Evolutionary conservation across 2,797 vertebrate species (phyloP), one percentile per base, ranked within the genome.

Genomic region (Acanthurus leucopareius): DNA sequence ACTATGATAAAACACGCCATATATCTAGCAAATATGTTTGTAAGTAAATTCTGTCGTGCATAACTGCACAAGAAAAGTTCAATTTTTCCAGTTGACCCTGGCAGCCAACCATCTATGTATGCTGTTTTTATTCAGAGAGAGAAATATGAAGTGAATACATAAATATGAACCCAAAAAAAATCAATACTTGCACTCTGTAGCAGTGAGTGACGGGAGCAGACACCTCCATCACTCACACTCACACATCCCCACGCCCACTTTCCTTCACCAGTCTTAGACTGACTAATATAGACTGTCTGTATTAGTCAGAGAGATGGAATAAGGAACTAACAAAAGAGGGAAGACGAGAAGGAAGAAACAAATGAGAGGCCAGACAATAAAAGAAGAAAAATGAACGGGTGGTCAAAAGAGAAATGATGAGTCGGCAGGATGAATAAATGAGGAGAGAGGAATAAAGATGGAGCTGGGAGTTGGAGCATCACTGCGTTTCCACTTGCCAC

Each of bases 141-240:
- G 19, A 88, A 79, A 82, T 84, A 86, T 79, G 66, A 86, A 89
- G 83, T 86, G 77, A 79, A 84, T 81, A 54, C 56, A 62, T 91
- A 81, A 84, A 90, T 83, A 91, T 89, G 77, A 69, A 74, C 58
- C 57, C 49, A 38, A 42, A 72, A 67, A 76, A 84, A 89, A 92
- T 92, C 90, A 87, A 93, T 92, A 88, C 49, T 79, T 77, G 70
- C 73, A 72, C 77, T 84, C 38, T 22, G 54, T 78, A 62, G 73
- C 73, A 84, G 78, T 87, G 80, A 90, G 79, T 88, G 81, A 91
- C 86, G 64, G 35, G 56, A 79, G 73, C 69, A 82, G 88, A 89
- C 83, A 82, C 82, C 75, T 78, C 79, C 84, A 89, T 92, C 51
- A 9, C 80, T 92, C 86, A 86, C 53, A 76, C 32, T 32, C 28